Evolutionary conservation across 2,113 vertebrate genomes (phyloP).

Genomic region (Aspiorhynchus laticeps): DNA sequence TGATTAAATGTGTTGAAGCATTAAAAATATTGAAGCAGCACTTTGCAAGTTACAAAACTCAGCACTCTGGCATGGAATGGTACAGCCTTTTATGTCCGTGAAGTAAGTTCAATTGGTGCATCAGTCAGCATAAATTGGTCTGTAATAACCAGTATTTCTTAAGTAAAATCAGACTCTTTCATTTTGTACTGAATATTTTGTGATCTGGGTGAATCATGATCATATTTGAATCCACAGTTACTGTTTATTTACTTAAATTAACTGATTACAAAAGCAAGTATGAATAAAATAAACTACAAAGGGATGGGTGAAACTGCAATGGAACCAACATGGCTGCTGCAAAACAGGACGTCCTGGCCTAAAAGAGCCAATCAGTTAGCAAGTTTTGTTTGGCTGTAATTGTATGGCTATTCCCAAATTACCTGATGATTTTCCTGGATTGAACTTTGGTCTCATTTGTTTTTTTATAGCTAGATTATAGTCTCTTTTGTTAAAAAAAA

Average conservation of each 20-base stretch:
- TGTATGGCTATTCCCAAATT: background rate
- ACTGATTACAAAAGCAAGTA: background rate
- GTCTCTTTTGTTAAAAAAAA: background rate
- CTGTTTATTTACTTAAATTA: background rate
- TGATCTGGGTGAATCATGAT: background rate
- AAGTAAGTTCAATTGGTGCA: slow-evolving; percentile 33
- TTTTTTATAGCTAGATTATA: background rate
- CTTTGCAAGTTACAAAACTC: slow-evolving; percentile 45
- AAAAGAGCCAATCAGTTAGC: background rate
- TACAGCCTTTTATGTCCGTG: slow-evolving; percentile 25
- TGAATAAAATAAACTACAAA: background rate
- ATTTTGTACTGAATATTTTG: slow-evolving; percentile 50
- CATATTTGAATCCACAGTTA: background rate
- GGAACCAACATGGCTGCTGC: background rate
- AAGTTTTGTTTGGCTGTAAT: background rate
- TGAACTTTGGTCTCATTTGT: background rate
- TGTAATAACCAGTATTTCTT: slow-evolving; percentile 30
- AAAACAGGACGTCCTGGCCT: background rate
- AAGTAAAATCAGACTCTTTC: slow-evolving; percentile 22
- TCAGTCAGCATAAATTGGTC: slow-evolving; percentile 37
- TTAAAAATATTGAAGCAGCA: slow-evolving; percentile 47
- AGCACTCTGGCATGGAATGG: slow-evolving; percentile 18
- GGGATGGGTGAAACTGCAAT: background rate
- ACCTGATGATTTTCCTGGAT: background rate
- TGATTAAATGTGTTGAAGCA: slow-evolving; percentile 41